These are phyloP conservation scores for Linhomoeus sp. DNA, from an alignment of 2,888 invertebrate species.

Conservation along the genomic window DNA sequence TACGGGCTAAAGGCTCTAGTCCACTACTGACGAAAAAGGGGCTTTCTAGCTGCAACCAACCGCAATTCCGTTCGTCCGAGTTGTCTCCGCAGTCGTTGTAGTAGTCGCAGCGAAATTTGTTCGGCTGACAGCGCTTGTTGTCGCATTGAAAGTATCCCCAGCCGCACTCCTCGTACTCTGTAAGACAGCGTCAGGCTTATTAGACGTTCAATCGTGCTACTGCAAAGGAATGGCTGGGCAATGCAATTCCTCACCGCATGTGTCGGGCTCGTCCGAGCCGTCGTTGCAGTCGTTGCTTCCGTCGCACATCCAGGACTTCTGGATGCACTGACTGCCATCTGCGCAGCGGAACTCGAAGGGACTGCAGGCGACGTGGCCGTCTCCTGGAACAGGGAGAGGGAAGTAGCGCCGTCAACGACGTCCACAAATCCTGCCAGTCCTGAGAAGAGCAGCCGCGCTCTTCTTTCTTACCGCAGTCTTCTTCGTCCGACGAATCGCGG, in stretches of 20 bases:
- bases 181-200: slow-evolving; percentile 3
- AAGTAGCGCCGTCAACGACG: too few species aligned
- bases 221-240: neutral
- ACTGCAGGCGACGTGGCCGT: slow-evolving; percentile 25
- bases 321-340: slow-evolving; percentile 69
- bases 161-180: slow-evolving; percentile 24
- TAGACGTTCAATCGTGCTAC: neutral
- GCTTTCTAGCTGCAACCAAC: too few species aligned
- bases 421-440: too few species aligned
- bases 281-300: slow-evolving; percentile 35
- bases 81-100: slow-evolving; percentile 92
- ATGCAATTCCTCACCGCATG: slow-evolving; percentile 12
- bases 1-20: too few species aligned
- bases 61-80: slow-evolving; percentile 43
- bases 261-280: slow-evolving; percentile 17
- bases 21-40: too few species aligned
- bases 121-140: slow-evolving; percentile 28
- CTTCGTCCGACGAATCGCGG: slow-evolving; percentile 50
- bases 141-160: slow-evolving; percentile 26
- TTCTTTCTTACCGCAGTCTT: slow-evolving; percentile 65
- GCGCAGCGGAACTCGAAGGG: slow-evolving; percentile 62
- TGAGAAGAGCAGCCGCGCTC: too few species aligned
- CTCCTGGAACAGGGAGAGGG: slow-evolving; percentile 7
- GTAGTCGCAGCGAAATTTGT: slow-evolving; percentile 34
- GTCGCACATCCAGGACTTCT: slow-evolving; percentile 42